Evolutionary conservation across 2,797 vertebrate species (phyloP).

Genomic region (Neosilurus mollespiculum): DNA sequence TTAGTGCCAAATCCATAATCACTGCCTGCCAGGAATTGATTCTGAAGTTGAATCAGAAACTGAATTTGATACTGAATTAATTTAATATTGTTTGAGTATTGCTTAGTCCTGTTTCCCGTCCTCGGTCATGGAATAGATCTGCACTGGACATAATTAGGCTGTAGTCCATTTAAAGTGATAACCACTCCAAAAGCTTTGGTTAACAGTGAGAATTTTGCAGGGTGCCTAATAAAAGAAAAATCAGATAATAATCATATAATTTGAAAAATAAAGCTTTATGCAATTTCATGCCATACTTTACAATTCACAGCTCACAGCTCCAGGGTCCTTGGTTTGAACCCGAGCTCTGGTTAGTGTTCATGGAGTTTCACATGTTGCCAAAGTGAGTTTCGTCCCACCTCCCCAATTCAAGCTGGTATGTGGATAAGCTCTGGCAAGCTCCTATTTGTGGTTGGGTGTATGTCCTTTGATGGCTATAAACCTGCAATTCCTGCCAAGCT

Average conservation of each 20-base stretch:
- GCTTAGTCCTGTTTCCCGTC: constrained; percentile 9
- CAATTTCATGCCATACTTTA: background rate
- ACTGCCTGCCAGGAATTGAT: background rate
- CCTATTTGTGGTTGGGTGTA: background rate
- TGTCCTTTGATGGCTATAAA: background rate
- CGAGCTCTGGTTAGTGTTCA: background rate
- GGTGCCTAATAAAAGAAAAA: background rate
- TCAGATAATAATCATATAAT: too few relatives aligned
- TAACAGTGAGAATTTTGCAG: background rate
- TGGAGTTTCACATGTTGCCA: background rate
- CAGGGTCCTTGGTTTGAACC: background rate
- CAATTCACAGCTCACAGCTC: background rate
- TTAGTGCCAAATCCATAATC: constrained; percentile 24
- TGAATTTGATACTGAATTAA: constrained; percentile 13
- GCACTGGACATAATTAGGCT: background rate
- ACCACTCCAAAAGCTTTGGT: background rate
- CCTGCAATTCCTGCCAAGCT: background rate
- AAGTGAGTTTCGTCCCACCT: background rate
- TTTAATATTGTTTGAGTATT: background rate
- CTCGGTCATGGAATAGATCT: background rate
- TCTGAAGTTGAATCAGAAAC: constrained; percentile 3
- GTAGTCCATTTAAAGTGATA: background rate
- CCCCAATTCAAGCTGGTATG: background rate
- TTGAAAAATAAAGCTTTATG: too few relatives aligned
- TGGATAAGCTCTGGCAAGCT: background rate